Evolutionary conservation across 2,888 invertebrate genomes (phyloP).

Genomic region (Xestia ashworthii): DNA sequence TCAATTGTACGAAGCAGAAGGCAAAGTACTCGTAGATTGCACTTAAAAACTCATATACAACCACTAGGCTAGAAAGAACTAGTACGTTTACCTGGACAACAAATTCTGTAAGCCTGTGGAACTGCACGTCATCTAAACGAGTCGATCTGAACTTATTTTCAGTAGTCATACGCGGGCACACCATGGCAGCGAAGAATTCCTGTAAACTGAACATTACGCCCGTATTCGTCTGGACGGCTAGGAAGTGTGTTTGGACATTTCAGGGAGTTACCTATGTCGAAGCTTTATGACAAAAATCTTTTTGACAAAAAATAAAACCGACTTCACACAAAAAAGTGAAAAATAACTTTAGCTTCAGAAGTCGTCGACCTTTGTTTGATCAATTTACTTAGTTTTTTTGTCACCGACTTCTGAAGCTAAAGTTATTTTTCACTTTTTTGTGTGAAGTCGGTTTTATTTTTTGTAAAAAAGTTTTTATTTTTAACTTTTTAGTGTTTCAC

Average conservation of each 20-base stretch:
- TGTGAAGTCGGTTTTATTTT: too few relatives aligned
- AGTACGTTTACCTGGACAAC: slow-evolving; percentile 76
- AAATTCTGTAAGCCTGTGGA: slow-evolving; percentile 78
- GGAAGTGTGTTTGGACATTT: neutral
- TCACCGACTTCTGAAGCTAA: too few relatives aligned
- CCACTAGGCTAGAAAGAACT: neutral
- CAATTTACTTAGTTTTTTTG: too few relatives aligned
- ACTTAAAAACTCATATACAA: neutral
- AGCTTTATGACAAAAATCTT: neutral
- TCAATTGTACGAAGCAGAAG: neutral
- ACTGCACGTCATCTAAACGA: slow-evolving; percentile 73
- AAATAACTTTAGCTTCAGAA: too few relatives aligned
- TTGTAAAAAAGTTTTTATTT: too few relatives aligned
- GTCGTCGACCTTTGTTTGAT: too few relatives aligned
- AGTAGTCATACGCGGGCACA: slow-evolving; percentile 82
- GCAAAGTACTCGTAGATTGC: neutral
- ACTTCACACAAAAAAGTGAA: too few relatives aligned
- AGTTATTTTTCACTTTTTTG: too few relatives aligned
- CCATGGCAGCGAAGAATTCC: slow-evolving; percentile 82
- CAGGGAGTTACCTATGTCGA: neutral
- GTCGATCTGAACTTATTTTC: slow-evolving; percentile 70
- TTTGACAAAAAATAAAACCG: too few relatives aligned
- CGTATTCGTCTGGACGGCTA: neutral
- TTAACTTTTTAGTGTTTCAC: too few relatives aligned
- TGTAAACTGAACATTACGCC: slow-evolving; percentile 73